Percentiles rank a stretch among this genome's conserved stretches.
Conservation (phyloP, 64 coral and sea anemone genomes). For the Montipora foliosa region DNA sequence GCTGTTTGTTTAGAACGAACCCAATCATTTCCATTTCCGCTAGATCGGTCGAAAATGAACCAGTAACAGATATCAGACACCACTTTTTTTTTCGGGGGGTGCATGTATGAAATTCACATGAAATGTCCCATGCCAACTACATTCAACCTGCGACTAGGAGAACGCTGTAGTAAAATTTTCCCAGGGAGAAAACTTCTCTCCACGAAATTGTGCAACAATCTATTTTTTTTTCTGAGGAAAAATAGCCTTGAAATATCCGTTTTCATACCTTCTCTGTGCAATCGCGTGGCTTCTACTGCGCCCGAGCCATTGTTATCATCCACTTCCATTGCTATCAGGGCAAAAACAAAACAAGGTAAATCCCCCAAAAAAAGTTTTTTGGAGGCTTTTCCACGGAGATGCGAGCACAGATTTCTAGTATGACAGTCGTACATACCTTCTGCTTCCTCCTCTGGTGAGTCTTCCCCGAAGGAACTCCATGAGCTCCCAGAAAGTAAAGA, state of each 20-base stretch:
- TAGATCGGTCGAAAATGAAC: background rate
- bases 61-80: background rate
- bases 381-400: constrained; percentile 9
- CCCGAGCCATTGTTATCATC: constrained; percentile 98
- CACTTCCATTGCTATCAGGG: constrained; percentile 93
- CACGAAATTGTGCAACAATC: constrained; percentile 25
- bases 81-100: background rate
- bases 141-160: constrained; percentile 49
- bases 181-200: constrained; percentile 17
- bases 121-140: constrained; percentile 49
- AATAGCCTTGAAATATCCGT: constrained; percentile 11
- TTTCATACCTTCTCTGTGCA: constrained; percentile 83
- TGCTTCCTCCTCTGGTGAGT: constrained; percentile 77
- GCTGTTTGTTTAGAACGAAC: constrained; percentile 17
- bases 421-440: constrained; percentile 81
- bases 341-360: constrained; percentile 90
- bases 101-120: constrained; percentile 28
- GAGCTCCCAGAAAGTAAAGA: constrained; percentile 99
- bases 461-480: constrained; percentile 90
- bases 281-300: constrained; percentile 89
- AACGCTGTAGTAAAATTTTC: constrained; percentile 29
- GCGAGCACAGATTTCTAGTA: constrained; percentile 35
- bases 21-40: background rate
- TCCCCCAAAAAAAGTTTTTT: constrained; percentile 58
- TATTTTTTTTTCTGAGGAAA: constrained; percentile 30